Conservation (phyloP, 2,797 vertebrate genomes). For the Coranthus polyacanthus region DNA sequence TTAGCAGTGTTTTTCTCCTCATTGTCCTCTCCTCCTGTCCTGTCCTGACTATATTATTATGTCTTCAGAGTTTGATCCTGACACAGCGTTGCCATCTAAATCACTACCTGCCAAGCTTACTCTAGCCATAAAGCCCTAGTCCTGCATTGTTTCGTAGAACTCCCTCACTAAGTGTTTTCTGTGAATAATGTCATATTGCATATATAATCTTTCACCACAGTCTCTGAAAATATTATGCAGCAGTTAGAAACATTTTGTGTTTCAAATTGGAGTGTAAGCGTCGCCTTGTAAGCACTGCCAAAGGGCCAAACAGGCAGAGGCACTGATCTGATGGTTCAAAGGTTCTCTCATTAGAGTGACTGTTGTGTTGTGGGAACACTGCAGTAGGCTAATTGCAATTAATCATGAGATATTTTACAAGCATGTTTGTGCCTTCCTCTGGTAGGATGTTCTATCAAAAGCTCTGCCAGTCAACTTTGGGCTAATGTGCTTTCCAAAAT, state of each 20-base stretch:
- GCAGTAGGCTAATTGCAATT: constrained; percentile 24
- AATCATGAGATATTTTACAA: constrained; percentile 34
- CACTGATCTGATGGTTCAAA: constrained; percentile 35
- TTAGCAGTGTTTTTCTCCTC: neutral
- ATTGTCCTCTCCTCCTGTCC: constrained; percentile 24
- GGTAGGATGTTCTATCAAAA: constrained; percentile 30
- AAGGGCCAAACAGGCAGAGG: constrained; percentile 52
- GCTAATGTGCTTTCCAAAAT: constrained; percentile 22
- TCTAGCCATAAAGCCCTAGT: constrained; percentile 28
- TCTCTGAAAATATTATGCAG: constrained; percentile 15
- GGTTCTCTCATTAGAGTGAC: constrained; percentile 30
- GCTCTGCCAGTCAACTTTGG: constrained; percentile 23
- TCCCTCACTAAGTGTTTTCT: constrained; percentile 8
- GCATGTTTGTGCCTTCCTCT: constrained; percentile 19
- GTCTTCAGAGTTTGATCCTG: constrained; percentile 49
- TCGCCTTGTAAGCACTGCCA: constrained; percentile 20
- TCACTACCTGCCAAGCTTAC: constrained; percentile 68
- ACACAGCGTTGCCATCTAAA: constrained; percentile 57
- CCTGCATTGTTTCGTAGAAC: constrained; percentile 27
- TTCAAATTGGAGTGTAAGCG: constrained; percentile 32
- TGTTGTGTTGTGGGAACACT: constrained; percentile 38
- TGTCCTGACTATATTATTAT: constrained; percentile 46
- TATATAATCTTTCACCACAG: constrained; percentile 2
- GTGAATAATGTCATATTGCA: constrained; percentile 4
- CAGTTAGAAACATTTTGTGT: constrained; percentile 22